Evolutionary conservation across 1,140 invertebrate species (phyloP).

Genomic region (Drosophila ironensis): DNA sequence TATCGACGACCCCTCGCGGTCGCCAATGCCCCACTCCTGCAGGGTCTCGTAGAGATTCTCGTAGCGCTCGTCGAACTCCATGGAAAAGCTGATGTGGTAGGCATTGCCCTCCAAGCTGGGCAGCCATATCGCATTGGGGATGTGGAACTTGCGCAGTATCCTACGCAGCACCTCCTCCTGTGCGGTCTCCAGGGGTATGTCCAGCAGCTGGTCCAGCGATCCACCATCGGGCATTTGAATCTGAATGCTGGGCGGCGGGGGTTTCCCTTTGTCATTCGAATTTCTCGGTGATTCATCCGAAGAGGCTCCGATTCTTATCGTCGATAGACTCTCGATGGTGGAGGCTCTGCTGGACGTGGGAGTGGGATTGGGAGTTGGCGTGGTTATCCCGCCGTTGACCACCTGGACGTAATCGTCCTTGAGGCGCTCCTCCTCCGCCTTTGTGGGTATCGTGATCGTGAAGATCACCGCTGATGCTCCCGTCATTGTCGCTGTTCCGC

Average conservation of each 20-base stretch:
- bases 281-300: background rate
- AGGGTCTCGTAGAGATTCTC: slow-evolving; percentile 81
- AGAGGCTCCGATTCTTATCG: background rate
- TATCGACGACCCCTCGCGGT: slow-evolving; percentile 80
- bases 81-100: slow-evolving; percentile 81
- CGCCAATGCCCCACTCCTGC: slow-evolving; percentile 82
- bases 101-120: slow-evolving; percentile 58
- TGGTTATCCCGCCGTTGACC: background rate
- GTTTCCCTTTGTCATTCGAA: background rate
- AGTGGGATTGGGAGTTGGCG: background rate
- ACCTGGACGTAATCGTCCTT: slow-evolving; percentile 33
- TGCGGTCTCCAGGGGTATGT: slow-evolving; percentile 55
- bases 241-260: background rate
- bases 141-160: slow-evolving; percentile 71
- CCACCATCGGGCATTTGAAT: slow-evolving; percentile 25
- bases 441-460: slow-evolving; percentile 81
- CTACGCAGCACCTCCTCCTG: slow-evolving; percentile 73
- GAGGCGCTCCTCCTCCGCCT: slow-evolving; percentile 60
- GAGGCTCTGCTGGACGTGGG: background rate
- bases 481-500: slow-evolving; percentile 24
- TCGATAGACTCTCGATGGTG: slow-evolving; percentile 21
- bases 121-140: slow-evolving; percentile 72
- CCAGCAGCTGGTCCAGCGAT: slow-evolving; percentile 3
- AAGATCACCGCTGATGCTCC: slow-evolving; percentile 76
- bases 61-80: slow-evolving; percentile 81